Base-by-base conservation (phyloP, 2,888 invertebrate genomes). In the Notodonta ziczac region DNA sequence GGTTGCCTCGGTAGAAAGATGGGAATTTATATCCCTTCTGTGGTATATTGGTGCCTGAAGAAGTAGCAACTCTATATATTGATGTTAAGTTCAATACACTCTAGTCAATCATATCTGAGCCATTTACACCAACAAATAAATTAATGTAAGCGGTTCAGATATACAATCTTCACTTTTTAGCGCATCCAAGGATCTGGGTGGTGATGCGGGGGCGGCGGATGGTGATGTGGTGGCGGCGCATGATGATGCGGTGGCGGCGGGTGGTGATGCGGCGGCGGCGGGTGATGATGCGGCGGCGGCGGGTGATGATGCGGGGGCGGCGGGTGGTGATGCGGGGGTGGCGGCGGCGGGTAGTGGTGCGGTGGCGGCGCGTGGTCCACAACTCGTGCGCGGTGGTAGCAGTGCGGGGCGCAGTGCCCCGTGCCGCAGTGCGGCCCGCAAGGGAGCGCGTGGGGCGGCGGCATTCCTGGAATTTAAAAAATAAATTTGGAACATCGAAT, bases 351-450 rank as follows among this genome's bases (percentile, higher is more conserved):
- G 52, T 59, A 14, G 46, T 59, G 42, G n/a, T 63, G 63, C n/a
- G 62, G 67, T 14, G 70, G 74, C 40, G 65, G 76, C 14, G 66
- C 67, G 35, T 72, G 62, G n/a, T 70, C 50, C 5, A 66, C 66
- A 12, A 80, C 70, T 6, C 59, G 63, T 2, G 60, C 58, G 42
- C 76, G 76, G 67, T 77, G 72, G 68, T 80, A 82, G 74, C 90
- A 90, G 71, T 85, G 84, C 0, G 90, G 88, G 0, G 77, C 76
- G 65, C 90, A 90, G 66, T 68, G 66, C 0, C 82, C 84, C 0
- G 77, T 81, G 1, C 88, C 86, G 62, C 90, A 90, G 69, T 77
- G 71, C 0, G 89, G 87, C 0, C 90, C 89, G 63, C 90, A 90
- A 1, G 89, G 89, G 35, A 77, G 57, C 4, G 77, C 74, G 75